phyloP scores from a whole-genome alignment of 2,888 invertebrate genomes.

The Embidobia sp. region DNA sequence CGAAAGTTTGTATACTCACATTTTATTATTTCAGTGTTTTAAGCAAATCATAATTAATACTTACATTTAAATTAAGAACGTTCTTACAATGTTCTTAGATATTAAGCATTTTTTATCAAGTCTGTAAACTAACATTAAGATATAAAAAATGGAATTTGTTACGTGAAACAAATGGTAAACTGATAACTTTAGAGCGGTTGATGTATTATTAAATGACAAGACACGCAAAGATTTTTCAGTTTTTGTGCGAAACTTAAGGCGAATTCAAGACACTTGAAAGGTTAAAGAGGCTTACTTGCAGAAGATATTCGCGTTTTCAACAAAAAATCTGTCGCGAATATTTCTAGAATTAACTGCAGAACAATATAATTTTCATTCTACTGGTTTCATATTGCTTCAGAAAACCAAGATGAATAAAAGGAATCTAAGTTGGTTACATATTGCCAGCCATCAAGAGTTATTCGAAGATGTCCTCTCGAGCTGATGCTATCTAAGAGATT shows the following conservation, averaged over 20 bases:
- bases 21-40: too few species aligned
- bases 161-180: too few species aligned
- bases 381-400: not conserved
- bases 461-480: not conserved
- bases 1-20: too few species aligned
- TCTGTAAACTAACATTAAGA: too few species aligned
- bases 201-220: conserved; percentile 15
- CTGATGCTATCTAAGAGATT: not conserved
- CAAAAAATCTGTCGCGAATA: conserved; percentile 3
- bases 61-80: too few species aligned
- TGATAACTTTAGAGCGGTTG: conserved; percentile 17
- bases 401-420: not conserved
- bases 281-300: conserved; percentile 2
- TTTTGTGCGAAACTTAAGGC: conserved; percentile 7
- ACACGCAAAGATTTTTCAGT: not conserved
- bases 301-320: not conserved
- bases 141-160: too few species aligned
- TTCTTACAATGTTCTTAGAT: too few species aligned
- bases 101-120: too few species aligned
- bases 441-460: not conserved
- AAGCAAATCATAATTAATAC: too few species aligned
- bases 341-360: too few species aligned
- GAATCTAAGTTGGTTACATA: not conserved
- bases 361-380: not conserved
- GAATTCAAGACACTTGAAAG: conserved; percentile 17